These are phyloP conservation scores for Mimas tiliae DNA, from an alignment of 2,888 invertebrate genomes.

Conservation along the genomic window DNA sequence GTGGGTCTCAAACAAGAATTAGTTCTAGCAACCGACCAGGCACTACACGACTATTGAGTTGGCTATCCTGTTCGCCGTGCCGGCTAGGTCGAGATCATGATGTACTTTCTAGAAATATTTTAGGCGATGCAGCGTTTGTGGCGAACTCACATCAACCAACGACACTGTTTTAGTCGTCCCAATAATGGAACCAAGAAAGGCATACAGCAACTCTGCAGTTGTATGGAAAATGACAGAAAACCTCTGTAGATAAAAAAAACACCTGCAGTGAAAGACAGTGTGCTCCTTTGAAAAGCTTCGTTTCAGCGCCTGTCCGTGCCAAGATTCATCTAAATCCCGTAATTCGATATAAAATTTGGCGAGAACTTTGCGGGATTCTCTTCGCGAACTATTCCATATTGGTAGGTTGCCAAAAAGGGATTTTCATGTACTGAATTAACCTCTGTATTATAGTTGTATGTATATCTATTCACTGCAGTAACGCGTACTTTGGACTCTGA, in stretches of 20 bases:
- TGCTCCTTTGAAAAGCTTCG: slow-evolving; percentile 5
- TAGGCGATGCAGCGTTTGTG: too few species aligned
- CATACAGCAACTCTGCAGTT: background rate
- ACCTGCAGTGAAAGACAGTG: background rate
- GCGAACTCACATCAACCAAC: too few species aligned
- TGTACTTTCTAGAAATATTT: too few species aligned
- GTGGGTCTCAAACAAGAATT: too few species aligned
- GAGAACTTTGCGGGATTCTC: slow-evolving; percentile 9
- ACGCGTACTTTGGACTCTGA: background rate
- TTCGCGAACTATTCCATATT: slow-evolving; percentile 16
- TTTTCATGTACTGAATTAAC: slow-evolving; percentile 20
- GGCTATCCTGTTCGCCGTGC: too few species aligned
- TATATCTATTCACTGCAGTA: background rate
- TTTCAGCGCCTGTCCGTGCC: background rate
- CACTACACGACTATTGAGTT: too few species aligned
- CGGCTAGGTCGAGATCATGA: too few species aligned
- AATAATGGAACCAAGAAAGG: too few species aligned
- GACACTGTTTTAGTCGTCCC: too few species aligned
- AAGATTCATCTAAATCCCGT: slow-evolving; percentile 17
- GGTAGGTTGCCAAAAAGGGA: slow-evolving; percentile 14
- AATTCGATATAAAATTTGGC: slow-evolving; percentile 22
- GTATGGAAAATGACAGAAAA: background rate
- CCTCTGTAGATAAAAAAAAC: background rate
- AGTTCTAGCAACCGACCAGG: too few species aligned
- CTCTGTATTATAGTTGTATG: background rate